Evolutionary conservation across 2,797 vertebrate species (phyloP).

Genomic region (Bradypodion ventrale): DNA sequence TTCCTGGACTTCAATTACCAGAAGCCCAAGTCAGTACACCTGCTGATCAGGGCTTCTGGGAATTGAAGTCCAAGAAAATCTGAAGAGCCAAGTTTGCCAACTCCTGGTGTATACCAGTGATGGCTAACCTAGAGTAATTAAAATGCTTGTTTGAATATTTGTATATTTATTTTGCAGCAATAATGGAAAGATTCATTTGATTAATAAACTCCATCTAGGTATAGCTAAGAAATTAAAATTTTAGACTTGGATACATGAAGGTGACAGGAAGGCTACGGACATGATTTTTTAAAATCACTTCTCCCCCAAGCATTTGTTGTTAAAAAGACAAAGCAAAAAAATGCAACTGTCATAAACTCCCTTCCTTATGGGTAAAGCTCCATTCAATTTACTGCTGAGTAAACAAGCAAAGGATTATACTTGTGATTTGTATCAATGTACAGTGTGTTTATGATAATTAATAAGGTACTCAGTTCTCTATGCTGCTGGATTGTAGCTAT

Average conservation of each 20-base stretch:
- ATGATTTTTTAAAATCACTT: background rate
- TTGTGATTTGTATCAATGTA: background rate
- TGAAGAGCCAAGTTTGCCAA: too few species aligned
- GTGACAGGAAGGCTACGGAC: background rate
- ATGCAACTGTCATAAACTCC: background rate
- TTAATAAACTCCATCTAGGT: background rate
- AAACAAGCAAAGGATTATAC: background rate
- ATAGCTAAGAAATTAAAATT: background rate
- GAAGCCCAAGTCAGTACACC: too few species aligned
- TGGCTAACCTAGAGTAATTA: conserved; percentile 2
- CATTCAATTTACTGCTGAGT: background rate
- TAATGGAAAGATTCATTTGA: background rate
- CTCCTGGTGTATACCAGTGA: too few species aligned
- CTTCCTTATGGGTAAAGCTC: background rate
- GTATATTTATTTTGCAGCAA: background rate
- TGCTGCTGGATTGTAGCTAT: background rate
- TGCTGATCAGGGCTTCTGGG: too few species aligned
- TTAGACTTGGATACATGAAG: background rate
- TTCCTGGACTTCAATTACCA: too few species aligned
- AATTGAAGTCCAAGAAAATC: too few species aligned
- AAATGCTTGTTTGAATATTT: too few species aligned
- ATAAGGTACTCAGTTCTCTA: background rate
- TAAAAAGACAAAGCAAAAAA: background rate
- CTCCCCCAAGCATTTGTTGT: background rate
- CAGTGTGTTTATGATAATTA: background rate